A percentile compares a stretch with the other conserved stretches of the same genome.
phyloP scores from a whole-genome alignment of 2,888 invertebrate species.

The Busseola fusca region DNA sequence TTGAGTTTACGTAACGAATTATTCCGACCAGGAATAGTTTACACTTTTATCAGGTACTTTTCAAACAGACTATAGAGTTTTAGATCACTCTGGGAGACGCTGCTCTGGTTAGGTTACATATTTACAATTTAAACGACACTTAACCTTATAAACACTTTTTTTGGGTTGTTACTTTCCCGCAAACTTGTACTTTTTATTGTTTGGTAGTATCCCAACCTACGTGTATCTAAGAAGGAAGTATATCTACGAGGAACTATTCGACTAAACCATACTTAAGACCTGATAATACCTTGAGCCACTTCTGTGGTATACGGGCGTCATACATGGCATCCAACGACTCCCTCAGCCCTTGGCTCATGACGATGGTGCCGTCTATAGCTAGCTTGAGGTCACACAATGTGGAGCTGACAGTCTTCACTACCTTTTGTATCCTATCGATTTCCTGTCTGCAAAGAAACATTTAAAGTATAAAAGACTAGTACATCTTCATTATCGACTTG shows the following conservation, averaged over 20 bases:
- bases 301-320: constrained; percentile 97
- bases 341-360: constrained; percentile 97
- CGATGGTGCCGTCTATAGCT: constrained; percentile 98
- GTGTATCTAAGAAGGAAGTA: neutral
- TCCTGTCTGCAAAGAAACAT: constrained; percentile 89
- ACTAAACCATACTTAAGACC: neutral
- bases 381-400: constrained; percentile 96
- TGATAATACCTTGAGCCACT: constrained; percentile 94
- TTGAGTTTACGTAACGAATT: neutral
- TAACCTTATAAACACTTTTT: neutral
- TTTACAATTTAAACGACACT: too few species aligned
- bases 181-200: neutral
- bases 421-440: constrained; percentile 95
- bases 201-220: neutral
- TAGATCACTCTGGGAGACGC: neutral
- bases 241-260: neutral
- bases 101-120: neutral
- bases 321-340: constrained; percentile 98
- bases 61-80: neutral
- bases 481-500: neutral
- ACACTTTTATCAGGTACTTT: neutral
- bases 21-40: neutral
- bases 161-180: neutral
- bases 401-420: constrained; percentile 93
- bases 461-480: neutral